These are phyloP conservation scores for Eupristina koningsbergeri DNA, from an alignment of 1,140 invertebrate species.

Conservation along the genomic window DNA sequence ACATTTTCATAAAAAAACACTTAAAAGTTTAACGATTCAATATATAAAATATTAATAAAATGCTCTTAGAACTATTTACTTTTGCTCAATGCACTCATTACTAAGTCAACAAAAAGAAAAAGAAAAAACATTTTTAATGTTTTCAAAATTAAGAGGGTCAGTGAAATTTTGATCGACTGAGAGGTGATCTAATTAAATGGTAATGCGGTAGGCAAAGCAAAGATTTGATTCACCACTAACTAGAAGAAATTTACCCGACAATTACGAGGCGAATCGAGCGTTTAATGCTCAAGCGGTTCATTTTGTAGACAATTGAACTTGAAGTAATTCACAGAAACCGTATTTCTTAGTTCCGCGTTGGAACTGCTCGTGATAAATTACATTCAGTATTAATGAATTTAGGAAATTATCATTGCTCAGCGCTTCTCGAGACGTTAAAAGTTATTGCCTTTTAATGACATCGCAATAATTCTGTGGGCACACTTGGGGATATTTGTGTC, in stretches of 20 bases:
- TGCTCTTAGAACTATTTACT: not conserved
- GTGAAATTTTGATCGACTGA: not conserved
- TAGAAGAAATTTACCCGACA: not conserved
- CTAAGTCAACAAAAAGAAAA: no score
- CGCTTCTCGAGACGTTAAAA: slow-evolving; percentile 45
- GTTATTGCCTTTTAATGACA: slow-evolving; percentile 70
- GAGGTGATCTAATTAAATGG: slow-evolving; percentile 18
- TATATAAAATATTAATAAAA: not conserved
- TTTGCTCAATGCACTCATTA: not conserved
- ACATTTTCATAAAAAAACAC: not conserved
- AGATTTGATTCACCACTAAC: slow-evolving; percentile 28
- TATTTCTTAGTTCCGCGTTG: slow-evolving; percentile 43
- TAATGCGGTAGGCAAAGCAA: not conserved
- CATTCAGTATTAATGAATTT: slow-evolving; percentile 68
- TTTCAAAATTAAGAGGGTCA: not conserved
- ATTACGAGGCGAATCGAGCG: not conserved
- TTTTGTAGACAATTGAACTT: slow-evolving; percentile 55
- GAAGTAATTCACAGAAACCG: not conserved
- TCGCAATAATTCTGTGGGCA: not conserved
- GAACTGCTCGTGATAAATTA: slow-evolving; percentile 59
- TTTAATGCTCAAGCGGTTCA: slow-evolving; percentile 44
- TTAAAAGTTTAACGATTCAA: not conserved
- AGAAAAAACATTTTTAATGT: no score
- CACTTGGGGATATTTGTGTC: not conserved
- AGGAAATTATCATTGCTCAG: slow-evolving; percentile 66